Percentiles rank a stretch among this genome's conserved stretches.
Evolutionary conservation across 2,888 invertebrate species (phyloP).

Genomic region (Noctua pronuba): DNA sequence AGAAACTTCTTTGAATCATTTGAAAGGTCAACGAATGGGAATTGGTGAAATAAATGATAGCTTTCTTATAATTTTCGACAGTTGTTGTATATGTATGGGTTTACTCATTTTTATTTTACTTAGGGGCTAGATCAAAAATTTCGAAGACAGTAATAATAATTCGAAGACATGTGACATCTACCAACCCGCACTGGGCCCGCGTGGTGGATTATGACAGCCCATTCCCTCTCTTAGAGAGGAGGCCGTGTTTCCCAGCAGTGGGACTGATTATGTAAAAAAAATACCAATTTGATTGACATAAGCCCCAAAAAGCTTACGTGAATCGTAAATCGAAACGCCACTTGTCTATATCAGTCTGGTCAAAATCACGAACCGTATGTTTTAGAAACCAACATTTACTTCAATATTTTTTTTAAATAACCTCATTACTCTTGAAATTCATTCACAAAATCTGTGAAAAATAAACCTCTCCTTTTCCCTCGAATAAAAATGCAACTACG

Average conservation of each 20-base stretch:
- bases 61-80: constrained; percentile 1
- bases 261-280: background rate
- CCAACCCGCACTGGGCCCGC: too few species aligned
- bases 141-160: too few species aligned
- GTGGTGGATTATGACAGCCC: background rate
- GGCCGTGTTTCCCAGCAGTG: background rate
- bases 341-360: background rate
- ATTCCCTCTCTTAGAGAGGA: too few species aligned
- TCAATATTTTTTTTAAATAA: background rate
- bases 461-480: background rate
- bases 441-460: background rate
- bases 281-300: background rate
- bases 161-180: too few species aligned
- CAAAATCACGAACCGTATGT: background rate
- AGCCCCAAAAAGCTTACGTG: background rate
- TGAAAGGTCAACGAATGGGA: constrained; percentile 26
- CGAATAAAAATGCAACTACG: constrained; percentile 23
- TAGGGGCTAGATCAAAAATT: background rate
- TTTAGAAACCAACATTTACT: background rate
- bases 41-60: constrained; percentile 3
- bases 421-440: background rate
- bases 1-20: constrained; percentile 27
- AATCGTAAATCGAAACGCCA: background rate
- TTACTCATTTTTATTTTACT: background rate
- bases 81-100: background rate